Evolutionary conservation across 2,797 vertebrate species (phyloP), one percentile per base, ranked within the genome.

Genomic region (Gallirallus australis): DNA sequence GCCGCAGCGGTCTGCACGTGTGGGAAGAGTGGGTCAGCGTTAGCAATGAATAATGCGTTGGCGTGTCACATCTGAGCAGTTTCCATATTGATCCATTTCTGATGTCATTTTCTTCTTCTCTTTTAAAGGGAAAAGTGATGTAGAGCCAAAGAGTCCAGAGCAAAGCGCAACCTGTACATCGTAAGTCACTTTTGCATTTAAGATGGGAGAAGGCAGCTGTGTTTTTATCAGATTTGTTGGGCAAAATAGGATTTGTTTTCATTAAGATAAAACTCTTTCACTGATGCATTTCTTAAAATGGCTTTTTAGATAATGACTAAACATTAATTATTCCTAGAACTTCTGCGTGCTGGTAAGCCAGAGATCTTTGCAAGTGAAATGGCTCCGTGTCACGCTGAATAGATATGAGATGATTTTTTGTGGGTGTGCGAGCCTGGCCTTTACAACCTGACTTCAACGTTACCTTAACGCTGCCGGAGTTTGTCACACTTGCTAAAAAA

Each of bases 51-150:
- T 91, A 91, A 94, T 96, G 73, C 45, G 8, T 76, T 95, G 91
- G 54, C 33, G 3, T 96, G 71, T 96, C 86, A 40, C 71, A 56
- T 95, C 92, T 86, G 91, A 89, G 91, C 92, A 80, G 79, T 76
- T 78, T 47, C 86, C 73, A 64, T 81, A 92, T 76, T 97, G 77
- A 97, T 66, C 72, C 79, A 42, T 96, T 96, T 91, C 88, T 96
- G 80, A 70, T 96, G 60, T 94, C 48, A 82, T 97, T 96, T 82
- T 91, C 95, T 97, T 95, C 93, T 98, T 97, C 84, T 97, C 92
- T 97, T 97, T 96, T 96, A 91, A 98, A 98, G 98, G 98, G 94
- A 98, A 98, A 98, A 94, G 93, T 96, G 98, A 98, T 81, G 96
- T 96, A 91, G 98, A 98, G 93, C 96, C 97, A 83, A 98, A 97